Evolutionary conservation across 2,797 vertebrate species (phyloP).

Genomic region (Lacerta viridis): DNA sequence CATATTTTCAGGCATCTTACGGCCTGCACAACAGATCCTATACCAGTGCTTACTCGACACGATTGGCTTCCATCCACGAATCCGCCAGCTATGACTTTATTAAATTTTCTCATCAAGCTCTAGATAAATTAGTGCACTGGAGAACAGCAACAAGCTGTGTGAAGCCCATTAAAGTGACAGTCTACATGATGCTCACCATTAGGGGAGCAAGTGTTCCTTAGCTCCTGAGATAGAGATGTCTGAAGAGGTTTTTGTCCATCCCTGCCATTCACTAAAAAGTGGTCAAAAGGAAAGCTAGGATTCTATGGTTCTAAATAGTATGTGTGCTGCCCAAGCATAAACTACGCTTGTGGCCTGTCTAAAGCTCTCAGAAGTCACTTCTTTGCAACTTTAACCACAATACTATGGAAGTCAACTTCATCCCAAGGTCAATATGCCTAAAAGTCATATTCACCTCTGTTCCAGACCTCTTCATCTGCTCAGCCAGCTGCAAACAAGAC

Average conservation of each 20-base stretch:
- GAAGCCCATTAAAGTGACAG: background rate
- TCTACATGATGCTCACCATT: background rate
- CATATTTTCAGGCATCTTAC: background rate
- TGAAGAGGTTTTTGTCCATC: background rate
- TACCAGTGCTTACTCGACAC: background rate
- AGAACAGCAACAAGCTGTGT: background rate
- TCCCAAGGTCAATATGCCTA: background rate
- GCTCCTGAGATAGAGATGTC: background rate
- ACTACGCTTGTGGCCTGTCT: background rate
- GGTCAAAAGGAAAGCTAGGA: background rate
- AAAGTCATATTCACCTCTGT: conserved; percentile 81
- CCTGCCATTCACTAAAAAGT: background rate
- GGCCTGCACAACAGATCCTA: background rate
- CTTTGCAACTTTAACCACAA: background rate
- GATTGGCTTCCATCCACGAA: background rate
- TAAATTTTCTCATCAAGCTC: background rate
- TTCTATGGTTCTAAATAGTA: background rate
- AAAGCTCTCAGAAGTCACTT: background rate
- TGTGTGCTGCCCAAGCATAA: background rate
- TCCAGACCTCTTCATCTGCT: conserved; percentile 84
- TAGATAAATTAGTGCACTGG: background rate
- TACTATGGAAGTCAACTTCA: background rate
- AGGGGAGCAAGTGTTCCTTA: background rate
- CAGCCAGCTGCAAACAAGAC: conserved; percentile 88
- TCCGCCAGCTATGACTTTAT: background rate